Evolutionary conservation across 2,888 invertebrate species (phyloP), one percentile per base, ranked within the genome.

Genomic region (Cerastis leucographa): DNA sequence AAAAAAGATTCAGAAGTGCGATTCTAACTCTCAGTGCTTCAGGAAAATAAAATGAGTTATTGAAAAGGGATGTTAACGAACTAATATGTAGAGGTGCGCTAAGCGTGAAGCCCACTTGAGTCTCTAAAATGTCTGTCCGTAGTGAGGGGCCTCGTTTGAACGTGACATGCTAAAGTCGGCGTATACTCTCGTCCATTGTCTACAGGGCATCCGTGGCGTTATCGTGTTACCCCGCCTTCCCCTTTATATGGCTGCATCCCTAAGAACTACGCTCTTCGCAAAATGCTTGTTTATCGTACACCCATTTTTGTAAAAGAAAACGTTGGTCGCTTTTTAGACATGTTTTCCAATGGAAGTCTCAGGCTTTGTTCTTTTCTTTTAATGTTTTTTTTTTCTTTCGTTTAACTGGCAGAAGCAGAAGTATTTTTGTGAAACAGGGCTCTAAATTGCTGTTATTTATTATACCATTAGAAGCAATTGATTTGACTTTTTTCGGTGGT

Each of bases 201-300:
- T 91, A 85, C 87, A 75, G 84, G 83, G 88, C 89, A 89, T 89
- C 88, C 90, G 88, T 87, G 87, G 88, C 80, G 86, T 92, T 92
- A 92, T 92, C 92, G 81, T 84, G 85, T 92, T 91, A 90, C 90
- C 88, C 85, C 78, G 65, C 83, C 88, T 84, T 86, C 83, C 90
- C 88, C 82, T 90, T 90, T 89, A 86, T 90, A 91, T 86, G 90
- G 89, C 91, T 92, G 90, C 90, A 84, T 84, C 87, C 86, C 83
- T 88, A 86, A 88, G 88, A 90, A 88, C 81, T 85, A 80, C 81
- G 75, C 82, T 85, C 70, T 66, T 78, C 75, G 80, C 80, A 85
- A 83, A 83, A 86, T 83, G 83, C 88, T 87, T 84, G 86, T 84
- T 85, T 86, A 87, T 83, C 78, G 85, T 84, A 78, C 79, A 81